phyloP scores from a whole-genome alignment of 2,888 invertebrate genomes.

The Ennomos fuscantarius region DNA sequence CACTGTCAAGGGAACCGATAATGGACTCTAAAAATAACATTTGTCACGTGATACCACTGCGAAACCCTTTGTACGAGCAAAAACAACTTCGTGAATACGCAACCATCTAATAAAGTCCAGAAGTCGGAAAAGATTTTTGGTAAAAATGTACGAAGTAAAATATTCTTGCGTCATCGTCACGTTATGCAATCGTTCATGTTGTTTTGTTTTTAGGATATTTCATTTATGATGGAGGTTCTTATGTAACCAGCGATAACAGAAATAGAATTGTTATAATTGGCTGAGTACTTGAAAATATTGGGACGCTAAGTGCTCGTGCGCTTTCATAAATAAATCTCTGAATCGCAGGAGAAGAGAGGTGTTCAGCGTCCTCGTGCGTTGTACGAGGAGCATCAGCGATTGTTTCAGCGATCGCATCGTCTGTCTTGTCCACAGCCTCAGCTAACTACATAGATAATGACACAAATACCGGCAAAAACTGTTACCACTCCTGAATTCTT shows the following conservation, averaged over 20 bases:
- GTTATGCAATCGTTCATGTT: not conserved
- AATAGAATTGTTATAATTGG: constrained; percentile 28
- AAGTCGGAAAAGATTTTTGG: not conserved
- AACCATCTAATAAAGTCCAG: constrained; percentile 6
- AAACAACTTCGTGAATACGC: not conserved
- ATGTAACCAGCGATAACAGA: constrained; percentile 27
- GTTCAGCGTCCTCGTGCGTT: constrained; percentile 3
- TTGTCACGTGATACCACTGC: constrained; percentile 24
- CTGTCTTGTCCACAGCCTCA: not conserved
- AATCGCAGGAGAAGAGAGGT: constrained; percentile 16
- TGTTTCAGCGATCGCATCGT: not conserved
- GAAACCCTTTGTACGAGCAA: constrained; percentile 10
- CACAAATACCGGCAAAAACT: constrained; percentile 18
- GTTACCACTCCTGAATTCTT: constrained; percentile 16
- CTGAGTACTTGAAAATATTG: constrained; percentile 19
- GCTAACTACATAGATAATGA: constrained; percentile 30
- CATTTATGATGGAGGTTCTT: constrained; percentile 13
- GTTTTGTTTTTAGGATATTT: not conserved
- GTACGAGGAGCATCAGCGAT: not conserved
- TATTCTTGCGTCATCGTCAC: constrained; percentile 4
- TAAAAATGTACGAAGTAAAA: constrained; percentile 1
- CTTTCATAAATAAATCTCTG: constrained; percentile 21
- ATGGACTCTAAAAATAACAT: constrained; percentile 32
- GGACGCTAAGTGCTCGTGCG: constrained; percentile 16
- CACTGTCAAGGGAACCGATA: constrained; percentile 32